Percentiles rank a stretch among this genome's conserved stretches.
phyloP scores from a whole-genome alignment of 2,888 invertebrate species.

The Drosophila imparisetae region DNA sequence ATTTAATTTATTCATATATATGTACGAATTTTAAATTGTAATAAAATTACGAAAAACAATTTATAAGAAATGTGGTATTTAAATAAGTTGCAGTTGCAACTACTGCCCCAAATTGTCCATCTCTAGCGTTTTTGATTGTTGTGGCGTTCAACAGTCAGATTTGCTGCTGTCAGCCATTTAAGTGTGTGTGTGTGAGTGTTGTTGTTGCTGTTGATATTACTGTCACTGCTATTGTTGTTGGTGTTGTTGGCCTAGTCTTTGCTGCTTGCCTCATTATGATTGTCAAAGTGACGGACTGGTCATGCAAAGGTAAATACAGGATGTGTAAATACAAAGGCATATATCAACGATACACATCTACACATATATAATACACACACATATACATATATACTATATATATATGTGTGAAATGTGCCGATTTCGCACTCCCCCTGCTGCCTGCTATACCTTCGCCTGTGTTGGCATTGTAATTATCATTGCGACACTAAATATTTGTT shows the following conservation, averaged over 20 bases:
- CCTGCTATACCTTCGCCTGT: not conserved
- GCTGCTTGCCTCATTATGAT: slow-evolving; percentile 75
- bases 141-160: slow-evolving; percentile 68
- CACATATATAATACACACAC: not conserved
- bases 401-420: slow-evolving; percentile 32
- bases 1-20: not conserved
- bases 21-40: not conserved
- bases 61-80: not conserved
- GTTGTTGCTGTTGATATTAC: slow-evolving; percentile 10
- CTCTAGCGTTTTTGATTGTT: slow-evolving; percentile 54
- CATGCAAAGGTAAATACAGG: slow-evolving; percentile 78
- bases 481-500: slow-evolving; percentile 79
- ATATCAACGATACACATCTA: slow-evolving; percentile 45
- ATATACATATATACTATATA: not conserved
- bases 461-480: slow-evolving; percentile 78
- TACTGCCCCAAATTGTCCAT: slow-evolving; percentile 37
- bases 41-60: not conserved
- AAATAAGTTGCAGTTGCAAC: not conserved
- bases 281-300: slow-evolving; percentile 81
- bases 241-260: slow-evolving; percentile 35
- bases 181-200: slow-evolving; percentile 15
- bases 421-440: not conserved
- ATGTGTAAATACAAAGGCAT: slow-evolving; percentile 75
- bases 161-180: slow-evolving; percentile 76
- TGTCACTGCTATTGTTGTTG: slow-evolving; percentile 2